Evolutionary conservation across 2,113 vertebrate genomes (phyloP).

Genomic region (Prionailurus viverrinus): DNA sequence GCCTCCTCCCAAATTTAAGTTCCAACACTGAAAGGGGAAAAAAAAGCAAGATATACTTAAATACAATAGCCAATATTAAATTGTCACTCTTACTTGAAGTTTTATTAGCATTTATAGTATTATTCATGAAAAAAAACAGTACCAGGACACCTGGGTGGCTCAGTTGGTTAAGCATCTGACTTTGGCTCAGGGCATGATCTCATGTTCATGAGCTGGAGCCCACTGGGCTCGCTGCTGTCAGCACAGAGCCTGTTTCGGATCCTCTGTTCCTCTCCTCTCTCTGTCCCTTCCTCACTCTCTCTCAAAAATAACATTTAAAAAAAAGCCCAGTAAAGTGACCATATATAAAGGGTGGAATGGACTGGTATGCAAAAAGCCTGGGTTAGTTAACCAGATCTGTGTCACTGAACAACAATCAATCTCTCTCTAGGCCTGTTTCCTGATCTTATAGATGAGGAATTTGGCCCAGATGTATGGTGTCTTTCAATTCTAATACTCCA

Average conservation of each 20-base stretch:
- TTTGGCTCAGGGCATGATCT: no score
- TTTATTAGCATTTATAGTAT: constrained; percentile 23
- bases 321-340: neutral
- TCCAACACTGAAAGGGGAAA: neutral
- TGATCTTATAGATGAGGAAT: neutral
- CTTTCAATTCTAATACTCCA: neutral
- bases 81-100: neutral
- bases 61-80: constrained; percentile 8
- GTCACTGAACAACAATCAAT: neutral
- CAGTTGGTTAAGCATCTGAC: no score
- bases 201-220: no score
- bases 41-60: constrained; percentile 11
- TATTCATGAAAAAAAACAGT: constrained; percentile 23
- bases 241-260: no score
- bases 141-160: neutral
- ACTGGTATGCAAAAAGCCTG: neutral
- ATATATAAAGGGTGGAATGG: neutral
- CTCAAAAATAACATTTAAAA: no score
- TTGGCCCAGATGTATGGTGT: neutral
- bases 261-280: no score
- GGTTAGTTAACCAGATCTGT: constrained; percentile 15
- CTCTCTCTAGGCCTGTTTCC: constrained; percentile 9
- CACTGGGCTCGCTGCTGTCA: no score
- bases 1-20: constrained; percentile 43
- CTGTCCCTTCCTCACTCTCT: no score